Percentiles rank a stretch among this genome's conserved stretches.
phyloP scores from a whole-genome alignment of 2,113 vertebrate genomes.

The Anolis carolinensis region DNA sequence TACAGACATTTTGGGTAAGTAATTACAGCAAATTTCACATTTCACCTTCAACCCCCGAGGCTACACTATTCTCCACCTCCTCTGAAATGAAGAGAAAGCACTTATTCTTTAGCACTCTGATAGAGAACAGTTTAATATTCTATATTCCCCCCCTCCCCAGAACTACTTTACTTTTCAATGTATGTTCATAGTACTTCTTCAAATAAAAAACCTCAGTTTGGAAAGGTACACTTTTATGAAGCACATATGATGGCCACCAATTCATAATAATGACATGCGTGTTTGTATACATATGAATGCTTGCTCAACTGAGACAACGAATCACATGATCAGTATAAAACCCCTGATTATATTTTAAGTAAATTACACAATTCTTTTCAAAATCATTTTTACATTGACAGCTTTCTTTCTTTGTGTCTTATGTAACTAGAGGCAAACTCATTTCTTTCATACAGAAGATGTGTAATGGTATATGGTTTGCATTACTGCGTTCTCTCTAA shows the following conservation, averaged over 20 bases:
- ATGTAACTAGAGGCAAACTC: conserved; percentile 31
- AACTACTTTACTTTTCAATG: conserved; percentile 69
- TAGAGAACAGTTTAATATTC: conserved; percentile 79
- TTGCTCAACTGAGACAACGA: conserved; percentile 62
- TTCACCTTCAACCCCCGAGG: conserved; percentile 85
- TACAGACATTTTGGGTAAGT: conserved; percentile 88
- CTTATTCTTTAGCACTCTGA: conserved; percentile 73
- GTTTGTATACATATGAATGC: conserved; percentile 45
- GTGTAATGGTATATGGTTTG: conserved; percentile 72
- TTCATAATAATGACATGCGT: conserved; percentile 42
- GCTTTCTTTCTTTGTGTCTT: conserved; percentile 59
- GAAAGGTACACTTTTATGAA: conserved; percentile 44
- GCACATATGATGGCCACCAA: conserved; percentile 39
- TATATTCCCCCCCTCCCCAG: conserved; percentile 63
- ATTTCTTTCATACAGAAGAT: conserved; percentile 67
- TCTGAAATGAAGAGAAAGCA: conserved; percentile 82
- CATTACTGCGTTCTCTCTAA: conserved; percentile 69
- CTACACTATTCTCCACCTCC: conserved; percentile 81
- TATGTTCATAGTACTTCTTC: conserved; percentile 58
- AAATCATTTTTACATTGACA: conserved; percentile 31
- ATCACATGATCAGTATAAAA: conserved; percentile 58
- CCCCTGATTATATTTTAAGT: conserved; percentile 53
- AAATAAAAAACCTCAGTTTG: conserved; percentile 62
- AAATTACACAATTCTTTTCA: conserved; percentile 42
- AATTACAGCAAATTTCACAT: conserved; percentile 90